phyloP scores from a whole-genome alignment of 2,888 invertebrate genomes.

The Scelioninae gen. 1 region DNA sequence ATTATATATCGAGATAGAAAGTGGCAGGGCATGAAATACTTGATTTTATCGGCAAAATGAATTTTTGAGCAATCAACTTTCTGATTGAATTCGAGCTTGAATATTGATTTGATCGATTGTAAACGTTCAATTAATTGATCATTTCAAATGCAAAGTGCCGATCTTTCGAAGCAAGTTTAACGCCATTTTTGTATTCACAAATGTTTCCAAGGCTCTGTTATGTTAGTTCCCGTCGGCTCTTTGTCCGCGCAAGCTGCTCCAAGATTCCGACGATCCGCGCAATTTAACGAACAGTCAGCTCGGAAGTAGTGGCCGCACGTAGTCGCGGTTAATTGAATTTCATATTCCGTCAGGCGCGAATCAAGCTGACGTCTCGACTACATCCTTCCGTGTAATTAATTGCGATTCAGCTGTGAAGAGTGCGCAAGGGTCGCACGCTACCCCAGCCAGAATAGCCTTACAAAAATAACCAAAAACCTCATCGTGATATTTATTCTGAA shows the following conservation, averaged over 20 bases:
- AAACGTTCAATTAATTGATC: slow-evolving; percentile 24
- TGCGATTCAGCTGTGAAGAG: slow-evolving; percentile 72
- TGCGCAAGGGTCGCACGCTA: too few species aligned
- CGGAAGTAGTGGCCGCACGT: slow-evolving; percentile 67
- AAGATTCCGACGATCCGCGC: slow-evolving; percentile 44
- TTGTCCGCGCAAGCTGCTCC: slow-evolving; percentile 53
- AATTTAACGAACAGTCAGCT: slow-evolving; percentile 52
- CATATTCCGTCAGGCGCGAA: slow-evolving; percentile 75
- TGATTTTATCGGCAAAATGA: slow-evolving; percentile 50
- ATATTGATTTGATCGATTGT: slow-evolving; percentile 33
- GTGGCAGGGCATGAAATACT: slow-evolving; percentile 38
- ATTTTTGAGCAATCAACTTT: slow-evolving; percentile 58
- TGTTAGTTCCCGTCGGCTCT: slow-evolving; percentile 60
- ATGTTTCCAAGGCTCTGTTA: slow-evolving; percentile 43
- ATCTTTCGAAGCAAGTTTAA: neutral
- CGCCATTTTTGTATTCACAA: neutral
- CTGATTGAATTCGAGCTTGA: slow-evolving; percentile 37
- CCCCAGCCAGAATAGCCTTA: too few species aligned
- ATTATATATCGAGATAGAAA: slow-evolving; percentile 60
- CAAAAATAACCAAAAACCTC: too few species aligned
- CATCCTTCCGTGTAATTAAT: slow-evolving; percentile 76
- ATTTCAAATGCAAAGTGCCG: slow-evolving; percentile 32
- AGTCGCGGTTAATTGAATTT: slow-evolving; percentile 77
- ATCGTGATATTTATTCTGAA: too few species aligned
- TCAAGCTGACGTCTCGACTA: slow-evolving; percentile 72